Conservation (phyloP, 2,797 vertebrate genomes). For the Tamandua tetradactyla region DNA sequence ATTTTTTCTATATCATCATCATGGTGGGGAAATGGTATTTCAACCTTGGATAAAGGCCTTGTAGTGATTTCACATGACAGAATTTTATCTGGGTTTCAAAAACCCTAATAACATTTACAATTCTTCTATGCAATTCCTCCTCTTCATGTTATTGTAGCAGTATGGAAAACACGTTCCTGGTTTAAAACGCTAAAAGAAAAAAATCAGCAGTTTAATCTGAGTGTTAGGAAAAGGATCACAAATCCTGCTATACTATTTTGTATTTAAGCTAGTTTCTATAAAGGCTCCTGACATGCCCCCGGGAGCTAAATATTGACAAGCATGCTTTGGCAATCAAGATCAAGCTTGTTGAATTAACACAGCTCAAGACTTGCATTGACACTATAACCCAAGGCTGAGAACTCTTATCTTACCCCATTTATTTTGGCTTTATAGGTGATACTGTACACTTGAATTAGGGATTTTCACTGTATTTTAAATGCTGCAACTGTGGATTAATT, state of each 20-base stretch:
- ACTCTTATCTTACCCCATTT: conserved; percentile 83
- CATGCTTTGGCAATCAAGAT: conserved; percentile 86
- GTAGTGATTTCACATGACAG: conserved; percentile 76
- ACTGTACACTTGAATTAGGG: conserved; percentile 79
- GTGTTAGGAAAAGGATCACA: conserved; percentile 87
- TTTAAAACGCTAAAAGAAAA: conserved; percentile 80
- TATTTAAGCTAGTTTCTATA: conserved; percentile 84
- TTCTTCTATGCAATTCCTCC: conserved; percentile 74
- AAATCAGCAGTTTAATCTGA: conserved; percentile 85
- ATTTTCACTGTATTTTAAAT: conserved; percentile 80
- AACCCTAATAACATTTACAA: conserved; percentile 75
- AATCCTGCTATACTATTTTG: conserved; percentile 82
- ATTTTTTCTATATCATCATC: conserved; percentile 65
- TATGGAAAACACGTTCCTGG: conserved; percentile 71
- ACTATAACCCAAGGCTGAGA: conserved; percentile 82
- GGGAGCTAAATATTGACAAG: conserved; percentile 87
- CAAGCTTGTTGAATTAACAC: conserved; percentile 86
- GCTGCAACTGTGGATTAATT: conserved; percentile 75
- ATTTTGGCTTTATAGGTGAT: conserved; percentile 81
- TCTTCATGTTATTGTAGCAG: conserved; percentile 76
- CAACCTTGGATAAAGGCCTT: conserved; percentile 73
- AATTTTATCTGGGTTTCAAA: conserved; percentile 80
- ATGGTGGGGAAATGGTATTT: conserved; percentile 69
- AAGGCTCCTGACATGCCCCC: conserved; percentile 80
- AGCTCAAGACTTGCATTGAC: conserved; percentile 83